A percentile compares a stretch with the other conserved stretches of the same genome.
Evolutionary conservation across 2,888 invertebrate species (phyloP).

Genomic region (Drosophila quinaria): DNA sequence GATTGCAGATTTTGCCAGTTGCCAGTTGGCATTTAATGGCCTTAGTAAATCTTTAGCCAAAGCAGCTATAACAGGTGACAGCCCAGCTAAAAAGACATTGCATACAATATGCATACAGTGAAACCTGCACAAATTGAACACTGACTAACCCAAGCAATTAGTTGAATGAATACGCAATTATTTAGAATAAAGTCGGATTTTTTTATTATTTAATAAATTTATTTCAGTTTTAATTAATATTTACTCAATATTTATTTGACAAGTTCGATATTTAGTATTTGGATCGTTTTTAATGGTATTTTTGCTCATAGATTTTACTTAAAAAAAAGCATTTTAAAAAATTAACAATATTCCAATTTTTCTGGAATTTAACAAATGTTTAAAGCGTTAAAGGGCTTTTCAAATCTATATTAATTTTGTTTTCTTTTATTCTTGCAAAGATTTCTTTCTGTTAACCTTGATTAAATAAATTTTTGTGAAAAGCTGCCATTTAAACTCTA

Average conservation of each 20-base stretch:
- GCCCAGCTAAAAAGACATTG: conserved; percentile 10
- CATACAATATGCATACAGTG: conserved; percentile 28
- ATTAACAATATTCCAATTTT: background rate
- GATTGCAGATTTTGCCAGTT: conserved; percentile 44
- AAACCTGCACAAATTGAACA: conserved; percentile 6
- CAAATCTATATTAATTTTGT: background rate
- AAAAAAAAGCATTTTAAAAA: background rate
- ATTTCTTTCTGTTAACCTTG: background rate
- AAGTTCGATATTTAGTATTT: background rate
- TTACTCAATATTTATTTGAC: background rate
- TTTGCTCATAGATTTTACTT: background rate
- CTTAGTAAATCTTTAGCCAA: conserved; percentile 54
- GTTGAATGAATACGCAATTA: conserved; percentile 10
- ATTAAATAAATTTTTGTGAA: background rate
- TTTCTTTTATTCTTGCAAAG: background rate
- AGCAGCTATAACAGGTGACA: conserved; percentile 48
- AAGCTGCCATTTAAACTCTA: too few relatives aligned
- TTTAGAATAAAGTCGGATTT: background rate
- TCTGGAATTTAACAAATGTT: background rate
- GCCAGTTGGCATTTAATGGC: conserved; percentile 65
- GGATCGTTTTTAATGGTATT: background rate
- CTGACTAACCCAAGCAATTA: conserved; percentile 4
- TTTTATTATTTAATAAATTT: background rate
- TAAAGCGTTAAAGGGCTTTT: background rate
- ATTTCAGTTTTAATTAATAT: background rate